Base-by-base conservation (phyloP, 2,113 vertebrate species). In the Mesoclemmys tuberculata region DNA sequence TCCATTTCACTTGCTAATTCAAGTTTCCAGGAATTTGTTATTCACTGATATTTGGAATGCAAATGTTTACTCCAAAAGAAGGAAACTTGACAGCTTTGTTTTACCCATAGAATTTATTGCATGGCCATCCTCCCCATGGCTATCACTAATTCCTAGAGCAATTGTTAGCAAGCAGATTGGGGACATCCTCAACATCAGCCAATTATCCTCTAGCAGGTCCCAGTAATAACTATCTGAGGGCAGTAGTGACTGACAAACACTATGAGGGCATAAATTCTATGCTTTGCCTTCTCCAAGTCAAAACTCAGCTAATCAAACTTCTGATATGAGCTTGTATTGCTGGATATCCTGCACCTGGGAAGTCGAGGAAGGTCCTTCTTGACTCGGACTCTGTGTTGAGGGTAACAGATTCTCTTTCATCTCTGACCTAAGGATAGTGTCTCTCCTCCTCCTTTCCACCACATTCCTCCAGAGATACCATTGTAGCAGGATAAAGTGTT, bases 141-240 rank as follows among this genome's bases (percentile, higher is more conserved):
- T 91, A 75, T 82, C 11, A 38, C 61, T 38, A 49, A 71, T 5
- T 12, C 51, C 51, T 18, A 51, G 0, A 10, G 10, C 1, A 18
- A 21, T 6, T 13, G 14, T 49, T 51, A 75, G 52, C 35, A n/a
- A 56, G 18, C 31, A 18, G 1, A 12, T 84, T 77, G n/a, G 3
- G 6, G 58, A 1, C 16, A 68, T 8, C 31, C 61, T n/a, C 14
- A 3, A 13, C 35, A 68, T n/a, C 35, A 68, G 61, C 16, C 51
- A 56, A 11, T 11, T 29, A n/a, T 84, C 5, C 21, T 79, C 31
- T 52, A 27, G 2, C 1, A 14, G 75, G 38, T 55, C 1, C 3
- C 38, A 75, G 48, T 11, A 2, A 0, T 10, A 10, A 82, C 3
- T 38, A 5, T 38, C 56, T 0, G 68, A 52, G 84, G 54, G 16